Conservation (phyloP, 2,797 vertebrate species). For the Alectoris magna region DNA sequence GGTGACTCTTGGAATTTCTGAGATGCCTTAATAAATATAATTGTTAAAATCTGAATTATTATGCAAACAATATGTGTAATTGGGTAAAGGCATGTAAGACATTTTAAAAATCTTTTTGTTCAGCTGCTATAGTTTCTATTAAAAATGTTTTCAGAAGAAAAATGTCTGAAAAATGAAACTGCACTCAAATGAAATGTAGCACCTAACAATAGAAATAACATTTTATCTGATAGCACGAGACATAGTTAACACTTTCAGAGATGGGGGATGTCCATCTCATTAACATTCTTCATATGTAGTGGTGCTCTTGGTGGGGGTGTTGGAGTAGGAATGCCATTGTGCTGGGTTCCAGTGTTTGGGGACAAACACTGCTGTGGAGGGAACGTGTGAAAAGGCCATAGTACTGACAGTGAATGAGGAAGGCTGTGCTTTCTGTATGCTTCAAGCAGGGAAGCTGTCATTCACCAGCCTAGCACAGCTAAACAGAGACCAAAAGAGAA, state of each 20-base stretch:
- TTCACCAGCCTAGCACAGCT: conserved; percentile 80
- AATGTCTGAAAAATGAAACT: neutral
- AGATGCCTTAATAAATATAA: neutral
- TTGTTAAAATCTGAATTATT: neutral
- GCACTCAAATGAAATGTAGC: conserved; percentile 41
- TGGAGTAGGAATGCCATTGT: conserved; percentile 86
- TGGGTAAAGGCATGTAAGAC: neutral
- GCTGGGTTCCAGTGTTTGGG: conserved; percentile 87
- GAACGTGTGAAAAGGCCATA: conserved; percentile 87
- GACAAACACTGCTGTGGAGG: conserved; percentile 88
- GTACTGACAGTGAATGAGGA: conserved; percentile 85
- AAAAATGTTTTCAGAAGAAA: conserved; percentile 39
- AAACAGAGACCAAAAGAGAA: conserved; percentile 82
- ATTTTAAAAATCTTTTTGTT: neutral
- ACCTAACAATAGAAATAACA: conserved; percentile 55
- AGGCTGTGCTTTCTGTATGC: conserved; percentile 83
- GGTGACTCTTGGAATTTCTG: neutral
- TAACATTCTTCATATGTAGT: conserved; percentile 80
- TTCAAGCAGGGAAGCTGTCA: conserved; percentile 88
- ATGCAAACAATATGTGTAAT: fast-evolving
- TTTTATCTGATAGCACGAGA: conserved; percentile 51
- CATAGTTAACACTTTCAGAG: conserved; percentile 76
- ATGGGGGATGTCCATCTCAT: conserved; percentile 78
- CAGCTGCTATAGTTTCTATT: neutral
- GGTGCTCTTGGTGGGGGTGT: conserved; percentile 83